Percentiles rank a stretch among this genome's conserved stretches.
Conservation (phyloP, 2,888 invertebrate species). For the Drepana falcataria region DNA sequence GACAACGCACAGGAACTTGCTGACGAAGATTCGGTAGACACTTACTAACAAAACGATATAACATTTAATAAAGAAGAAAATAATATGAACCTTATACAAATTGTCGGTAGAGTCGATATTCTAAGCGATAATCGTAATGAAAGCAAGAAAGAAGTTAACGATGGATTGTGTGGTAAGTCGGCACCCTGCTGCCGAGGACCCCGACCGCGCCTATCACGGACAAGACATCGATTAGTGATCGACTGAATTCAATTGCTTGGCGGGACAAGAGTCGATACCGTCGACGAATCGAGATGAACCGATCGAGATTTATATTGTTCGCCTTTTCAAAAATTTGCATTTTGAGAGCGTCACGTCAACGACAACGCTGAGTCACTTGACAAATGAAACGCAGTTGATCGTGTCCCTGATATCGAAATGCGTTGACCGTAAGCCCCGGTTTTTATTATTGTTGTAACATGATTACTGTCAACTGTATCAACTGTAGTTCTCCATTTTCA, state of each 20-base stretch:
- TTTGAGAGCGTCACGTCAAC: constrained; percentile 75
- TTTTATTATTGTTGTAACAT: constrained; percentile 69
- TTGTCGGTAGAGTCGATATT: constrained; percentile 63
- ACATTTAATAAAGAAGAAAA: constrained; percentile 53
- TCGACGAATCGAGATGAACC: constrained; percentile 66
- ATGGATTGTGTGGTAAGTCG: constrained; percentile 80
- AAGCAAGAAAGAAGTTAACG: constrained; percentile 78
- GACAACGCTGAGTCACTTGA: constrained; percentile 76
- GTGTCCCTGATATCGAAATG: constrained; percentile 67
- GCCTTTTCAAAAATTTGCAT: constrained; percentile 75
- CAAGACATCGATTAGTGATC: constrained; percentile 80
- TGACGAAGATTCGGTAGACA: constrained; percentile 75
- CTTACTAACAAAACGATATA: constrained; percentile 69
- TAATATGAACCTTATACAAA: constrained; percentile 56
- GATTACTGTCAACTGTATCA: constrained; percentile 71
- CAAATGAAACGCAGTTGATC: constrained; percentile 70
- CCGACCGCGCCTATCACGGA: constrained; percentile 77
- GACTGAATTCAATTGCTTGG: constrained; percentile 78
- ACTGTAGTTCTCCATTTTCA: constrained; percentile 44
- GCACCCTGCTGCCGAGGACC: constrained; percentile 77
- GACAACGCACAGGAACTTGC: constrained; percentile 41
- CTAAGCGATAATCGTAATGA: constrained; percentile 62
- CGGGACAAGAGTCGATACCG: constrained; percentile 72
- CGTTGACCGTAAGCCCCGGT: constrained; percentile 73
- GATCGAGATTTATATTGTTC: constrained; percentile 74